A percentile compares a stretch with the other conserved stretches of the same genome.
These are phyloP conservation scores for Diachasma alloeum DNA, from an alignment of 1,140 invertebrate genomes.

Conservation along the genomic window DNA sequence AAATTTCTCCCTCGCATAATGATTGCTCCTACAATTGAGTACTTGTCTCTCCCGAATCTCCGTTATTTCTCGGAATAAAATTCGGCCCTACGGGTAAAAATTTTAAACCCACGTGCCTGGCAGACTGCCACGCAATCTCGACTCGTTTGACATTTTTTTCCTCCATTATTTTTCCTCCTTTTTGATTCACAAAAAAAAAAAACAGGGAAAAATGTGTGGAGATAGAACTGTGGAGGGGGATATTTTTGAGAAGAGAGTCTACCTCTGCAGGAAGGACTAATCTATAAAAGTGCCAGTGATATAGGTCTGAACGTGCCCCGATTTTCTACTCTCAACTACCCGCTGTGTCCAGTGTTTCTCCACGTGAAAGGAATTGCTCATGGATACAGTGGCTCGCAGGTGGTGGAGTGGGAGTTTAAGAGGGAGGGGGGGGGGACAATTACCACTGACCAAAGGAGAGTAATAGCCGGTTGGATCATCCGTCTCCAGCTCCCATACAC, in stretches of 20 bases:
- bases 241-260: slow-evolving; percentile 12
- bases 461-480: slow-evolving; percentile 32
- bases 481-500: background rate
- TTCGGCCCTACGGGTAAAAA: background rate
- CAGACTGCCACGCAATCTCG: slow-evolving; percentile 28
- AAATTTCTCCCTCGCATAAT: background rate
- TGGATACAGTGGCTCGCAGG: background rate
- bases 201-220: background rate
- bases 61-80: slow-evolving; percentile 29
- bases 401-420: background rate
- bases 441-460: slow-evolving; percentile 35
- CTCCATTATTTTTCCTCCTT: background rate
- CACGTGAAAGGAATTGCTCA: background rate
- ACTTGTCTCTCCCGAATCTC: background rate
- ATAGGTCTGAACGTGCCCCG: slow-evolving; percentile 33
- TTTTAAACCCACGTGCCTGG: slow-evolving; percentile 20
- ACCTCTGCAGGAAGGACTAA: slow-evolving; percentile 27
- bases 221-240: background rate
- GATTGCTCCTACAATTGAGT: background rate
- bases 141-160: slow-evolving; percentile 25
- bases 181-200: slow-evolving; percentile 10
- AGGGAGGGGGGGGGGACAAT: slow-evolving; percentile 26
- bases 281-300: slow-evolving; percentile 36
- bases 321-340: slow-evolving; percentile 9
- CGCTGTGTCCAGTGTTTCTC: background rate